Evolutionary conservation across 2,797 vertebrate species (phyloP).

Genomic region (Tragelaphus oryx): DNA sequence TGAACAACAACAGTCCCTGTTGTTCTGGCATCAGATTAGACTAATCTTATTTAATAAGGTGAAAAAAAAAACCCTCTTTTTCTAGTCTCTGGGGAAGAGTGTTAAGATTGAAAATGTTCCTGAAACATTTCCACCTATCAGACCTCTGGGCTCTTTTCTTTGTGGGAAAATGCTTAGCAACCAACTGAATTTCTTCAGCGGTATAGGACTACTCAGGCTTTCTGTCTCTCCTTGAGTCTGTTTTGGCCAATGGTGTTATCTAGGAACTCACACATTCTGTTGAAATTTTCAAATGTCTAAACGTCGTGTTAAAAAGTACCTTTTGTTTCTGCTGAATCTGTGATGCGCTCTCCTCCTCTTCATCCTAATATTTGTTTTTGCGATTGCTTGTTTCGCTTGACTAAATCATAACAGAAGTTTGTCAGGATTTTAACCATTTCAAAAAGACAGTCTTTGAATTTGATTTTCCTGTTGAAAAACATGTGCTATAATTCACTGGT

Average conservation of each 20-base stretch:
- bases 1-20: not conserved
- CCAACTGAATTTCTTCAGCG: not conserved
- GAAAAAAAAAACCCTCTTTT: not conserved
- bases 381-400: not conserved
- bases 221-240: not conserved
- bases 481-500: not conserved
- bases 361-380: not conserved
- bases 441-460: not conserved
- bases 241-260: not conserved
- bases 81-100: not conserved
- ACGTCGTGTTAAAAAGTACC: rapidly evolving
- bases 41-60: not conserved
- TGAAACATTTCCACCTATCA: not conserved
- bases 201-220: not conserved
- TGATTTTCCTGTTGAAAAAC: not conserved
- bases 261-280: not conserved
- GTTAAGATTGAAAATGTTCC: not conserved
- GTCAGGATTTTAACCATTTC: not conserved
- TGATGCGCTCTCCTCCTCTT: not conserved
- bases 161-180: not conserved
- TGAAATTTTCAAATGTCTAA: not conserved
- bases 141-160: not conserved
- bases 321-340: not conserved
- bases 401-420: not conserved
- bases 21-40: not conserved